Base-by-base conservation (phyloP, 2,888 invertebrate species). In the Plebejus anna region DNA sequence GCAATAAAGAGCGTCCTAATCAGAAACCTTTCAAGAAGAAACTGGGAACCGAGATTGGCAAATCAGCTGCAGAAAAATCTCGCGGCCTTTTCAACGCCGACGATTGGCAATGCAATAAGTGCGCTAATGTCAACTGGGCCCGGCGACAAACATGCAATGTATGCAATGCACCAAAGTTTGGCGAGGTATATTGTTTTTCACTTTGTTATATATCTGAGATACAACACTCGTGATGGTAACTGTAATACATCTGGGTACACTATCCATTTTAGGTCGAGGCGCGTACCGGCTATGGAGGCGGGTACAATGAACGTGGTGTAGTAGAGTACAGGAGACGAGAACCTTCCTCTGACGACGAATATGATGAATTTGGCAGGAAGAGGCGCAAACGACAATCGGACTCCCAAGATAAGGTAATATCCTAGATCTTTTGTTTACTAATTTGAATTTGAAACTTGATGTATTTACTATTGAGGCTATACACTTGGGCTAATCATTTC, bases 41-140 rank as follows among this genome's bases (percentile, higher is more conserved):
- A 90, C 94, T 98, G 75, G 98, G 99, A 0, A 97, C 98, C 78
- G 99, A 99, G 94, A 99, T 99, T 82, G 99, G 99, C 4, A 99
- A 99, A 94, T 97, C 97, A 36, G 98, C 99, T 57, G 99, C 99
- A 0, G 99, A 99, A 89, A 99, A 99, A 91, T 98, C 98, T 84
- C 96, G 98, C 82, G 99, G 99, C n/a, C 94, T 99, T 78, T 96
- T 96, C 89, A 98, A 98, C 90, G 99, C 99, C 59, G 99, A 99
- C 89, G 99, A 99, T 91, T 99, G 99, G 99, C 98, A 99, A 87
- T 99, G 99, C 90, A 98, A 98, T 90, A 99, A 99, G 89, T 99
- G 99, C 94, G 99, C 99, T n/a, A 99, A 99, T 91, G 99, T 99
- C 13, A 99, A 99, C 90, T 99, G 99, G 99, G 99, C 99, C 38